Percentiles rank a stretch among this genome's conserved stretches.
Conservation (phyloP, 2,113 vertebrate species). For the Laterallus jamaicensis region DNA sequence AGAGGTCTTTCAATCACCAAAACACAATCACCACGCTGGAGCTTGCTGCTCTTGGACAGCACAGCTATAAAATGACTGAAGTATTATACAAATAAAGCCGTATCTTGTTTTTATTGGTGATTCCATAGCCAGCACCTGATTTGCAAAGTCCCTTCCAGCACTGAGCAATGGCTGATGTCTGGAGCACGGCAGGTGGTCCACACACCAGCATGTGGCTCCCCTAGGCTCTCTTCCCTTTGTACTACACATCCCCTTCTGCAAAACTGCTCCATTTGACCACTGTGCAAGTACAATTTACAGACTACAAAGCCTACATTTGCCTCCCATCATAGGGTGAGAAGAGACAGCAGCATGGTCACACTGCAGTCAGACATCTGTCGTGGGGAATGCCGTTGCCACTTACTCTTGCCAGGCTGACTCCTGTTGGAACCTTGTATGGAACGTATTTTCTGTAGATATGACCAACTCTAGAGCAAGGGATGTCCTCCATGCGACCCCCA, state of each 20-base stretch:
- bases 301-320: background rate
- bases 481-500: conserved; percentile 84
- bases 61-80: conserved; percentile 34
- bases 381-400: conserved; percentile 31
- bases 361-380: background rate
- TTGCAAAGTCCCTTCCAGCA: background rate
- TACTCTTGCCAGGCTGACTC: conserved; percentile 93
- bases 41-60: conserved; percentile 10
- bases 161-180: background rate
- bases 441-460: conserved; percentile 99
- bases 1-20: conserved; percentile 52
- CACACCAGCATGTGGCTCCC: background rate
- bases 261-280: background rate
- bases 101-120: conserved; percentile 12
- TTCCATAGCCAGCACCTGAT: background rate
- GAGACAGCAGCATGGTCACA: fast-evolving
- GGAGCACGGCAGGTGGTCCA: background rate
- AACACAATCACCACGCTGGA: background rate
- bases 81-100: background rate
- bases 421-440: conserved; percentile 95
- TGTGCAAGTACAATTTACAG: background rate
- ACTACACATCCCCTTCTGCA: background rate
- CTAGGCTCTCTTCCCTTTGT: background rate
- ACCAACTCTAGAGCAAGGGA: conserved; percentile 93
- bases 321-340: background rate